Evolutionary conservation across 30 jellyfish, hydroid and myxozoan species (phyloP).

Genomic region (Aurelia sp.): DNA sequence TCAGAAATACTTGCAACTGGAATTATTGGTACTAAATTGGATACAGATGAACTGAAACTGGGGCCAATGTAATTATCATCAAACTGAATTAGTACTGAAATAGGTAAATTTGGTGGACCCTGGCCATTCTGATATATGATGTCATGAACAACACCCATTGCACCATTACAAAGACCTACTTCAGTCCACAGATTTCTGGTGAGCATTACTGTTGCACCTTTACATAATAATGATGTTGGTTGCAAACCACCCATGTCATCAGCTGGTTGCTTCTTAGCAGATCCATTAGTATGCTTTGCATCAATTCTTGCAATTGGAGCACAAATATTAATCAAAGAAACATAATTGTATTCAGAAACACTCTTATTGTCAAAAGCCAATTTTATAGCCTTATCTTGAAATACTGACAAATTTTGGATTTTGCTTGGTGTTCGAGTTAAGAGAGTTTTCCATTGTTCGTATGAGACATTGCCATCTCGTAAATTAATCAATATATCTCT

Average conservation of each 20-base stretch:
- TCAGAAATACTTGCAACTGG: constrained; percentile 22
- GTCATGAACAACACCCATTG: constrained; percentile 41
- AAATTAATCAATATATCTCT: not conserved
- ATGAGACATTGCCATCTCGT: constrained; percentile 17
- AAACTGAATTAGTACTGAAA: constrained; percentile 43
- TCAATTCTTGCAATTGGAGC: constrained; percentile 47
- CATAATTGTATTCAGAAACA: constrained; percentile 38
- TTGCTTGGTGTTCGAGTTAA: constrained; percentile 21
- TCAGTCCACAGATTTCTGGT: constrained; percentile 70
- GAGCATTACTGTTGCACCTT: constrained; percentile 55
- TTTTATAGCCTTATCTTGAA: constrained; percentile 1
- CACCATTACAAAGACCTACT: constrained; percentile 74
- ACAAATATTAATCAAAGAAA: not conserved
- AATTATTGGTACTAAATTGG: not conserved
- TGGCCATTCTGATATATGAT: constrained; percentile 14
- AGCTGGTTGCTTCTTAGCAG: constrained; percentile 37
- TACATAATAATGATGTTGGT: constrained; percentile 17
- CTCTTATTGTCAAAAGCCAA: constrained; percentile 14
- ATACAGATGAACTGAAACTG: not conserved
- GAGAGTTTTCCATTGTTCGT: constrained; percentile 14
- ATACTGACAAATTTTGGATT: not conserved
- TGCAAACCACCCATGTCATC: constrained; percentile 73
- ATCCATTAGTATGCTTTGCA: constrained; percentile 42
- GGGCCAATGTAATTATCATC: constrained; percentile 27
- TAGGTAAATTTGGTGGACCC: constrained; percentile 44